Evolutionary conservation across 1,140 invertebrate species (phyloP).

Genomic region (Drosophila ambigua): DNA sequence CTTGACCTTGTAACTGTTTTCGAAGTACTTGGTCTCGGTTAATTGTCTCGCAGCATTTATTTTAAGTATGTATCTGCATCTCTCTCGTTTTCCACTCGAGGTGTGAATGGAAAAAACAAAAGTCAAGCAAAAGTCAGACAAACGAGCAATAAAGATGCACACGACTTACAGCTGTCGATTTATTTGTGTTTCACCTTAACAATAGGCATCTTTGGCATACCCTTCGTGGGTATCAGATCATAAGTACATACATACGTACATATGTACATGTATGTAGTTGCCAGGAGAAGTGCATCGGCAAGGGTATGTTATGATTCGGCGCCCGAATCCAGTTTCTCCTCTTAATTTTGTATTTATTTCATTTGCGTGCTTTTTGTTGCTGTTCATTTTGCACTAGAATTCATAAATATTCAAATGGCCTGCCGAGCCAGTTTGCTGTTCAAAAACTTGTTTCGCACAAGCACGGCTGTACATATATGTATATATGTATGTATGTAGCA

Average conservation of each 20-base stretch:
- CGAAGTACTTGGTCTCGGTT: slow-evolving; percentile 55
- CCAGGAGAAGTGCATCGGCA: no score
- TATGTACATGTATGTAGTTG: no score
- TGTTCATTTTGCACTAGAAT: slow-evolving; percentile 42
- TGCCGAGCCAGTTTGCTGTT: slow-evolving; percentile 62
- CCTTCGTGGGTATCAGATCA: background rate
- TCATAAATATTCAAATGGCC: slow-evolving; percentile 65
- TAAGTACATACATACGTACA: no score
- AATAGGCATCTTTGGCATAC: background rate
- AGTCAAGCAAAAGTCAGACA: slow-evolving; percentile 13
- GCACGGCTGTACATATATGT: background rate
- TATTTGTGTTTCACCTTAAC: background rate
- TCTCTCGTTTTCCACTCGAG: slow-evolving; percentile 14
- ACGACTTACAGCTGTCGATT: slow-evolving; percentile 39
- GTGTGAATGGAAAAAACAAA: slow-evolving; percentile 32
- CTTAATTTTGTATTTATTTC: background rate
- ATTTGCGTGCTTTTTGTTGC: slow-evolving; percentile 2
- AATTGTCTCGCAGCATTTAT: slow-evolving; percentile 39
- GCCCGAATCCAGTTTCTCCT: no score
- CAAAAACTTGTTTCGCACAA: slow-evolving; percentile 61
- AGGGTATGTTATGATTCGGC: background rate
- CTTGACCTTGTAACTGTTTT: slow-evolving; percentile 79
- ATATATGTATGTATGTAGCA: no score
- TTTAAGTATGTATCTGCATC: slow-evolving; percentile 33
- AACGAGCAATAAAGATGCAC: slow-evolving; percentile 40